Evolutionary conservation across 2,797 vertebrate genomes (phyloP).

Genomic region (Dryobates pubescens): DNA sequence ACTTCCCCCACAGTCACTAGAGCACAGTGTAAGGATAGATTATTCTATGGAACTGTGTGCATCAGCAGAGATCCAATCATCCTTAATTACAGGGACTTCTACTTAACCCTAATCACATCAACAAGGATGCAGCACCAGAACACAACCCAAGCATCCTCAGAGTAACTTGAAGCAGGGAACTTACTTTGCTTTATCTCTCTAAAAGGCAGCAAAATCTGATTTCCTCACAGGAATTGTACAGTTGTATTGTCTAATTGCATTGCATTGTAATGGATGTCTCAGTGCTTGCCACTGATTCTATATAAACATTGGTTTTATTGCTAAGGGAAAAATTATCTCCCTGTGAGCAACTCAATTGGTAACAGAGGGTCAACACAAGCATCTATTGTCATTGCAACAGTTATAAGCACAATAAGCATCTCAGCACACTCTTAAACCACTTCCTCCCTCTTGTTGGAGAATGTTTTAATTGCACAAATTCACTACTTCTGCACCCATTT

Average conservation of each 20-base stretch:
- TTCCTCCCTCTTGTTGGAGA: constrained; percentile 13
- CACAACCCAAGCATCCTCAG: background rate
- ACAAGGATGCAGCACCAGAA: background rate
- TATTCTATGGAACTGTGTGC: background rate
- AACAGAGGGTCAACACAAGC: constrained; percentile 30
- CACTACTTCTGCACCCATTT: constrained; percentile 33
- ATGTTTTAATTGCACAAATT: constrained; percentile 49
- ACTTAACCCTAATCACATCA: background rate
- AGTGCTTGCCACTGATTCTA: background rate
- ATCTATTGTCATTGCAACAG: constrained; percentile 18
- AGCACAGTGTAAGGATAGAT: background rate
- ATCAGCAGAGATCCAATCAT: background rate
- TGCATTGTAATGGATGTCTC: background rate
- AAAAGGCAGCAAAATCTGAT: background rate
- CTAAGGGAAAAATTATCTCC: constrained; percentile 7
- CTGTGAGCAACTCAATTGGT: constrained; percentile 13
- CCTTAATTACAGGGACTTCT: constrained; percentile 5
- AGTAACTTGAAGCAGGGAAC: background rate
- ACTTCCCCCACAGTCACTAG: background rate
- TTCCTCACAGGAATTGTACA: background rate
- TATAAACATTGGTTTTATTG: constrained; percentile 7
- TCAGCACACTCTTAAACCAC: constrained; percentile 16
- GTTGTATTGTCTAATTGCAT: too few species aligned
- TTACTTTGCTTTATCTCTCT: background rate
- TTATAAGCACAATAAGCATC: constrained; percentile 19